phyloP scores from a whole-genome alignment of 2,888 invertebrate genomes.

The Acrobasis consociella region DNA sequence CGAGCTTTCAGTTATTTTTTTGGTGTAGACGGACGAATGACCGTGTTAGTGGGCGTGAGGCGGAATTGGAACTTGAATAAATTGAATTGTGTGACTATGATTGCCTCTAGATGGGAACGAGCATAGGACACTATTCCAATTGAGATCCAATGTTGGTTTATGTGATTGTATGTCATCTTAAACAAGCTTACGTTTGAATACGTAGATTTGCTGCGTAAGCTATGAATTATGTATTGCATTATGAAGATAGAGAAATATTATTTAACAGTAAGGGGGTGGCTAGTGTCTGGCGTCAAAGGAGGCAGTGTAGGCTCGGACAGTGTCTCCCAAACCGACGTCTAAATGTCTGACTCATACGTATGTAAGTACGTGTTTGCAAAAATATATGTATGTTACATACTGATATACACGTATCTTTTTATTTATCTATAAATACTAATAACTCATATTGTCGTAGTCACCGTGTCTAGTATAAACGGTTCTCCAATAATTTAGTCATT shows the following conservation, averaged over 20 bases:
- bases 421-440: not conserved
- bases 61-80: slow-evolving; percentile 68
- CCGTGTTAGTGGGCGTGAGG: slow-evolving; percentile 58
- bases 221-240: slow-evolving; percentile 16
- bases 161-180: slow-evolving; percentile 39
- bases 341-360: not conserved
- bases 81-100: slow-evolving; percentile 69
- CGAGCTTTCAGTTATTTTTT: slow-evolving; percentile 64
- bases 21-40: slow-evolving; percentile 57
- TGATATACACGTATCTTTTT: too few species aligned
- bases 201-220: slow-evolving; percentile 16
- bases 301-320: slow-evolving; percentile 37
- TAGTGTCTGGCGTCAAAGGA: slow-evolving; percentile 54
- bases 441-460: not conserved
- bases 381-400: not conserved
- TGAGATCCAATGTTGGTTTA: slow-evolving; percentile 50
- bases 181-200: slow-evolving; percentile 24
- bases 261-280: slow-evolving; percentile 21
- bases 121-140: slow-evolving; percentile 43
- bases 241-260: slow-evolving; percentile 27
- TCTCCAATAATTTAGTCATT: not conserved
- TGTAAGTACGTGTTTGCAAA: not conserved
- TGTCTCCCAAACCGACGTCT: not conserved
- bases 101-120: slow-evolving; percentile 61
- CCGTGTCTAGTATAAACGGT: not conserved